Conservation (phyloP, 2,113 vertebrate species). For the Dromiciops gliroides region DNA sequence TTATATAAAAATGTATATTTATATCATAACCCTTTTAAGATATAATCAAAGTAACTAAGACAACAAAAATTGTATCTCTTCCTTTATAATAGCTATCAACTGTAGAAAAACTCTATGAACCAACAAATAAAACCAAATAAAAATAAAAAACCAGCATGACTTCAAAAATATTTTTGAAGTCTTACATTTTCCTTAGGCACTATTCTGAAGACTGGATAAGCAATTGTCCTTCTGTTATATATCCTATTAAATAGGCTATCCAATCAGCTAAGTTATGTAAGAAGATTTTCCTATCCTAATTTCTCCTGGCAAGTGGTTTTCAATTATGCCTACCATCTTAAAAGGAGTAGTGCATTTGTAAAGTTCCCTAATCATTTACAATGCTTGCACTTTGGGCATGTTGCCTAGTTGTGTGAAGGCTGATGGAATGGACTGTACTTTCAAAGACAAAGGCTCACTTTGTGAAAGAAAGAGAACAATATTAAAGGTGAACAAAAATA, state of each 20-base stretch:
- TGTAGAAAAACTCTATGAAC: neutral
- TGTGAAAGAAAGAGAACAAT: conserved; percentile 45
- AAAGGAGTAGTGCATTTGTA: conserved; percentile 21
- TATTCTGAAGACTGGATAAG: conserved; percentile 56
- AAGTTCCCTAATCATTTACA: conserved; percentile 57
- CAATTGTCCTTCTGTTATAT: conserved; percentile 68
- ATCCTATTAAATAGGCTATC: conserved; percentile 73
- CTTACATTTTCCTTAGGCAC: conserved; percentile 60
- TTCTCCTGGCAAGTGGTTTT: conserved; percentile 62
- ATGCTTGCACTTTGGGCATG: conserved; percentile 53
- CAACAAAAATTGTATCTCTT: neutral
- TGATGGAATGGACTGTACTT: conserved; percentile 58
- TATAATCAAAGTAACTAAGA: neutral
- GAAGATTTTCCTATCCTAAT: conserved; percentile 63
- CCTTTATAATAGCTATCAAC: neutral
- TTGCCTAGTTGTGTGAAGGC: conserved; percentile 50
- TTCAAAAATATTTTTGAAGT: conserved; percentile 24
- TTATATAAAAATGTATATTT: neutral
- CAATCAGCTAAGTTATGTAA: conserved; percentile 63
- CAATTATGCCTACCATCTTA: conserved; percentile 71
- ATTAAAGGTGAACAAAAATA: conserved; percentile 42
- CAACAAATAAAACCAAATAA: neutral
- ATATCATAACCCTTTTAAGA: neutral
- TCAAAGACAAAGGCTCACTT: conserved; percentile 52
- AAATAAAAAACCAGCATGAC: neutral